These are phyloP conservation scores for Leptopilina clavipes DNA, from an alignment of 1,140 invertebrate genomes.

Conservation along the genomic window DNA sequence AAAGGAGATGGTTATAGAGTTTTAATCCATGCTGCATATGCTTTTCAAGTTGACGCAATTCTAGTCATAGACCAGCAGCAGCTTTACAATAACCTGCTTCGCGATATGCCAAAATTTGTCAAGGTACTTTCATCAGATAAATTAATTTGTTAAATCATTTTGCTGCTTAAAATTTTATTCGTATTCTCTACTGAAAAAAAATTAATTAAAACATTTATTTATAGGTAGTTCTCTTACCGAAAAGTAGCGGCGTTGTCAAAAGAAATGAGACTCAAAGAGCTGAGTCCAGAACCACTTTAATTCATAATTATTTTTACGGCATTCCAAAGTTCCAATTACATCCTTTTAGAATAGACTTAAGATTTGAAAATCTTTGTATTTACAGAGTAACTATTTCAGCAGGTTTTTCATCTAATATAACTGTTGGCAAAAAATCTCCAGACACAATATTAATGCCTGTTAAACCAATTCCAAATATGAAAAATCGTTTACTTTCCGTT, in stretches of 20 bases:
- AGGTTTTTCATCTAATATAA: slow-evolving; percentile 95
- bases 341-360: slow-evolving; percentile 93
- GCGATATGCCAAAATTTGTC: slow-evolving; percentile 95
- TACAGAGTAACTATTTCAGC: slow-evolving; percentile 96
- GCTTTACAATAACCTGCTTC: slow-evolving; percentile 93
- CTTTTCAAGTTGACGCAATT: slow-evolving; percentile 97
- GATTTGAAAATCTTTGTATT: slow-evolving; percentile 90
- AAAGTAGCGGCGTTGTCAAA: slow-evolving; percentile 97
- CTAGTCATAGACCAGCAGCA: slow-evolving; percentile 97
- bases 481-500: slow-evolving; percentile 92
- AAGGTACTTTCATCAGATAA: slow-evolving; percentile 75
- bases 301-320: slow-evolving; percentile 98
- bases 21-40: slow-evolving; percentile 89
- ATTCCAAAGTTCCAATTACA: slow-evolving; percentile 85
- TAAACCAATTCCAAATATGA: slow-evolving; percentile 82
- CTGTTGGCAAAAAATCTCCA: slow-evolving; percentile 91
- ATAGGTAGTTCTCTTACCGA: slow-evolving; percentile 89
- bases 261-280: slow-evolving; percentile 82
- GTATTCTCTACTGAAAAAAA: too few species aligned
- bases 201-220: neutral
- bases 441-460: slow-evolving; percentile 93
- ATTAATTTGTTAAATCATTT: too few species aligned
- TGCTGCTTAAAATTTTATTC: neutral
- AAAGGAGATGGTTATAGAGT: slow-evolving; percentile 91
- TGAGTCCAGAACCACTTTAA: slow-evolving; percentile 86